Evolutionary conservation across 2,113 vertebrate genomes (phyloP).

Genomic region (Saguinus midas): DNA sequence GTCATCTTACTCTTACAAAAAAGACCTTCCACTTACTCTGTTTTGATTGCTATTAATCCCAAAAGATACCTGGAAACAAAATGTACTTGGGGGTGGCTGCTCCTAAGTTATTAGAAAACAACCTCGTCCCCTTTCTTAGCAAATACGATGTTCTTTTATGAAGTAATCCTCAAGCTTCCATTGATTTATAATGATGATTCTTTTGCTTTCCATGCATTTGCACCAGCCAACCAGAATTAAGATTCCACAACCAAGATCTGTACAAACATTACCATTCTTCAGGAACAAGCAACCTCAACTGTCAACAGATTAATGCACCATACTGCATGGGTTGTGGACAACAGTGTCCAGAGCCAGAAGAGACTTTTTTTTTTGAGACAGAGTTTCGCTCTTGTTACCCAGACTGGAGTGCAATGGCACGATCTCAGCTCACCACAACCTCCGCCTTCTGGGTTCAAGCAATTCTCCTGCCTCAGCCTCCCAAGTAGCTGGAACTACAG

Average conservation of each 20-base stretch:
- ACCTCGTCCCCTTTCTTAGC: neutral
- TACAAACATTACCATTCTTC: neutral
- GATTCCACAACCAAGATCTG: neutral
- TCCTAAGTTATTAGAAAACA: constrained; percentile 33
- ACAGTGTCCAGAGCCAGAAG: neutral
- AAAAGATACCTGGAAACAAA: constrained; percentile 36
- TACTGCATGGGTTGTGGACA: neutral
- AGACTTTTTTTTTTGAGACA: neutral
- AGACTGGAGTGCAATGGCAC: too few species aligned
- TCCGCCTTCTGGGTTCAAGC: too few species aligned
- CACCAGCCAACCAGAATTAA: constrained; percentile 26
- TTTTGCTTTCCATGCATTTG: neutral
- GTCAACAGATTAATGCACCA: neutral
- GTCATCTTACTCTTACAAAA: constrained; percentile 89
- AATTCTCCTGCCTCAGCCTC: too few species aligned
- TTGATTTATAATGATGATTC: neutral
- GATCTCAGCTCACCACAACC: too few species aligned
- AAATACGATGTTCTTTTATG: neutral
- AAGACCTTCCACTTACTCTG: constrained; percentile 88
- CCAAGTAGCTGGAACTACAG: too few species aligned
- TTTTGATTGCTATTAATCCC: constrained; percentile 80
- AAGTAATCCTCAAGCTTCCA: neutral
- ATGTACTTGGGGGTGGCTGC: neutral
- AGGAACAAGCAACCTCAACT: neutral
- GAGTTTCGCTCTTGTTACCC: too few species aligned